Evolutionary conservation across 2,113 vertebrate species (phyloP).

Genomic region (Ranitomeya imitator): DNA sequence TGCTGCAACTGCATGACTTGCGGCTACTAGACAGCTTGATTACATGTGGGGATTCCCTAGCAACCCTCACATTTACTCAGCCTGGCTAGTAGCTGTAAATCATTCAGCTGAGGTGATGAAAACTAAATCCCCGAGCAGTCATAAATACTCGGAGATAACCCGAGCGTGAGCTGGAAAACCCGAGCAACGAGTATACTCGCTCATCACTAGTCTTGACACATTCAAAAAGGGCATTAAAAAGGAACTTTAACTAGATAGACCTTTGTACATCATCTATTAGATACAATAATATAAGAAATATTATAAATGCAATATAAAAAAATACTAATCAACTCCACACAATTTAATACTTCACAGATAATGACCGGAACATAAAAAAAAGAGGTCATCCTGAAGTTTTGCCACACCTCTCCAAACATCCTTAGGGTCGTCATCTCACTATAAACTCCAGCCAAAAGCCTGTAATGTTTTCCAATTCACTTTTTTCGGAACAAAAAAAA

Average conservation of each 20-base stretch:
- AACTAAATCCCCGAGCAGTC: no score
- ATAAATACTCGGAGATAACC: no score
- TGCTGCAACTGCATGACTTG: no score
- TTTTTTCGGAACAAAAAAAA: conserved; percentile 1
- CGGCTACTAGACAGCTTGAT: no score
- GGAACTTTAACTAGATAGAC: background rate
- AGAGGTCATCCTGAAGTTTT: background rate
- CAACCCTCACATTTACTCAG: no score
- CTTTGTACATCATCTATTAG: background rate
- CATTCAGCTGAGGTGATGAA: no score
- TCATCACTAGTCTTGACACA: background rate
- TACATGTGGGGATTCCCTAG: no score
- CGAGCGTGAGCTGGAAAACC: no score
- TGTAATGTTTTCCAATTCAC: conserved; percentile 30
- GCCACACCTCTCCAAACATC: background rate
- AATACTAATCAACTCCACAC: background rate
- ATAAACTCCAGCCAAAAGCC: conserved; percentile 14
- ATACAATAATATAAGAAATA: background rate
- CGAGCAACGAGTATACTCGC: no score
- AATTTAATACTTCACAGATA: background rate
- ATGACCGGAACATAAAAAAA: background rate
- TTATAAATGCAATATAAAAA: background rate
- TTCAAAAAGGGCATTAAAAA: background rate
- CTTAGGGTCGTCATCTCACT: background rate
- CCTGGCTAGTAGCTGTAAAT: no score